phyloP scores from a whole-genome alignment of 2,113 vertebrate species.

The Mesitornis unicolor region DNA sequence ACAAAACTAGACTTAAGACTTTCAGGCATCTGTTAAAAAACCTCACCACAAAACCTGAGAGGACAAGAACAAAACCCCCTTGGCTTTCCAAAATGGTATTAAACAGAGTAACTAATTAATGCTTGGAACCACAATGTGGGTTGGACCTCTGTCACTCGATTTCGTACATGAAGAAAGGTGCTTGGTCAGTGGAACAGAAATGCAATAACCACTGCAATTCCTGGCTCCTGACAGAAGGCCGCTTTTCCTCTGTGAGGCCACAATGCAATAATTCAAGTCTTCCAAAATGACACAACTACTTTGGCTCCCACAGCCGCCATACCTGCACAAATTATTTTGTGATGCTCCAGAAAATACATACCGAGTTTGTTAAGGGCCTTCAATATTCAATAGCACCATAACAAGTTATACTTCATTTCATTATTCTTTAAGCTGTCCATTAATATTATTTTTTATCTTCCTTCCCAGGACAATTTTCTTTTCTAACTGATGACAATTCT shows the following conservation, averaged over 20 bases:
- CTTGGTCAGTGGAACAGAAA: neutral
- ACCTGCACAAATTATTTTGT: neutral
- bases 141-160: rapidly evolving
- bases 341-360: neutral
- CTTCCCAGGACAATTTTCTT: neutral
- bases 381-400: neutral
- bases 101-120: neutral
- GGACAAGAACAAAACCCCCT: neutral
- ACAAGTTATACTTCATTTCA: neutral
- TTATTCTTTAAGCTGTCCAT: neutral
- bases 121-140: neutral
- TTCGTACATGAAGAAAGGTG: neutral
- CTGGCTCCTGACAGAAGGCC: neutral
- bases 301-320: neutral
- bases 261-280: neutral
- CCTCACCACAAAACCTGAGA: neutral
- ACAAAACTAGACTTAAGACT: neutral
- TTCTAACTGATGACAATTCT: neutral
- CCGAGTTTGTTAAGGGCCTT: neutral
- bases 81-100: neutral
- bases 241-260: neutral
- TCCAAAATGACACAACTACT: neutral
- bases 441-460: neutral
- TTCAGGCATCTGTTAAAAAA: neutral
- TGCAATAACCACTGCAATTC: neutral